Evolutionary conservation across 2,797 vertebrate species (phyloP), one percentile per base, ranked within the genome.

Genomic region (Psittacula echo): DNA sequence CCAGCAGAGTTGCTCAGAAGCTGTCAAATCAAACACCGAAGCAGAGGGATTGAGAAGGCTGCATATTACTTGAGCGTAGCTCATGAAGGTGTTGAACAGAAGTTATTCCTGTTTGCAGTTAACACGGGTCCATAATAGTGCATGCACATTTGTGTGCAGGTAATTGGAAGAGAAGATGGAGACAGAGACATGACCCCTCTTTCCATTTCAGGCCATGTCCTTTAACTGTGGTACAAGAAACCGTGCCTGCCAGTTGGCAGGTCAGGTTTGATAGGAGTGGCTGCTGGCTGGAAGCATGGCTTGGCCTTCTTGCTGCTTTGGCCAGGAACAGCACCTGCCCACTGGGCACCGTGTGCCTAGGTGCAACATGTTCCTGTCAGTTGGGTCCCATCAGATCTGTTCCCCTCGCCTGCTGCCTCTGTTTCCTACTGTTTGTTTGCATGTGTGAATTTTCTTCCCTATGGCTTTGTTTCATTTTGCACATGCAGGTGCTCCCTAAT

Each of bases 401-500:
- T 77, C 58, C 50, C 2, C 1, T 62, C 4, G 1, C 72, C 37
- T 82, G 41, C 44, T 87, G 64, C 47, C 34, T 67, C 27, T 39
- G 10, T 34, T 34, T 51, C 58, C 48, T 56, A 83, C 84, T 27
- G 22, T 37, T 93, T 83, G 23, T 77, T 74, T 74, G 37, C 54
- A 3, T 20, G 7, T 10, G 27, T 44, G 45, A 82, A 37, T 79
- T 70, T 51, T 51, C 44, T 70, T 44, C 66, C 44, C 62, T 5
- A 2, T 85, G 14, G 11, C 23, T 95, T 93, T 91, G 65, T 78
- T 85, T 94, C 84, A 34, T 75, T 89, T 93, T 72, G 53, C 56
- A 39, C 23, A 3, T 27, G 37, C 6, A 64, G 44, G 10, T 86
- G n/a, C 66, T 88, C 16, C 30, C 13, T 47, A 50, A 29, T 39